phyloP scores from a whole-genome alignment of 2,888 invertebrate genomes.

The Caenorhabditis sp. region DNA sequence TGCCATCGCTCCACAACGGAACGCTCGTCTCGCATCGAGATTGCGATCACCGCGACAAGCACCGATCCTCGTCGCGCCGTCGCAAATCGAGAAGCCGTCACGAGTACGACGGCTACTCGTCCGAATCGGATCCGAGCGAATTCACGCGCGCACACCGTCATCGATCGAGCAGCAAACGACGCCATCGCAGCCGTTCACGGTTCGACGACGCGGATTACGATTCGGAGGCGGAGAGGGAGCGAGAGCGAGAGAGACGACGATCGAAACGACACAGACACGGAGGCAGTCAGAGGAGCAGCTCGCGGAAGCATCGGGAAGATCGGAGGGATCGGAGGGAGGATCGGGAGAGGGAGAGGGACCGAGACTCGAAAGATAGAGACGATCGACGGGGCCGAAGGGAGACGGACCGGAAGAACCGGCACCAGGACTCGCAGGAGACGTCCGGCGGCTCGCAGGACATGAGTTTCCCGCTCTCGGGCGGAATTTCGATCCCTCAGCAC shows the following conservation, averaged over 20 bases:
- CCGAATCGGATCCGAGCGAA: slow-evolving; percentile 56
- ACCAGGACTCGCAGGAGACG: slow-evolving; percentile 31
- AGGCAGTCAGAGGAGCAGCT: slow-evolving; percentile 48
- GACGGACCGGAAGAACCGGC: slow-evolving; percentile 17
- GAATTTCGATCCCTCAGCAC: slow-evolving; percentile 76
- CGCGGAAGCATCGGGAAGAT: slow-evolving; percentile 45
- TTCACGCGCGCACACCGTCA: slow-evolving; percentile 43
- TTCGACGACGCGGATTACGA: slow-evolving; percentile 58
- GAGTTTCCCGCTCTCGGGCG: slow-evolving; percentile 55
- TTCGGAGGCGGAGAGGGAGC: slow-evolving; percentile 39
- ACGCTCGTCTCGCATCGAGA: slow-evolving; percentile 61
- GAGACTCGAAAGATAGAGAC: slow-evolving; percentile 25
- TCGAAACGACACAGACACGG: slow-evolving; percentile 56
- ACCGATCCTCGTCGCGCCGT: slow-evolving; percentile 64
- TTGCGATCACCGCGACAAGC: slow-evolving; percentile 50
- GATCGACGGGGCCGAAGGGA: slow-evolving; percentile 8
- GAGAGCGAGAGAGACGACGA: slow-evolving; percentile 39
- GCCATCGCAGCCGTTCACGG: slow-evolving; percentile 58
- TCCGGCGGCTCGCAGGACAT: slow-evolving; percentile 42
- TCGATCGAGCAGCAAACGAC: slow-evolving; percentile 48
- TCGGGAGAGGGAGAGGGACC: slow-evolving; percentile 26
- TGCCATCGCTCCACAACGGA: slow-evolving; percentile 74
- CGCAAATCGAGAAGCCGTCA: slow-evolving; percentile 56
- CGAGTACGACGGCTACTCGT: slow-evolving; percentile 56
- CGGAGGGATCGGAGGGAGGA: slow-evolving; percentile 24